Evolutionary conservation across 1,140 invertebrate species (phyloP).

Genomic region (Lucilia sericata): DNA sequence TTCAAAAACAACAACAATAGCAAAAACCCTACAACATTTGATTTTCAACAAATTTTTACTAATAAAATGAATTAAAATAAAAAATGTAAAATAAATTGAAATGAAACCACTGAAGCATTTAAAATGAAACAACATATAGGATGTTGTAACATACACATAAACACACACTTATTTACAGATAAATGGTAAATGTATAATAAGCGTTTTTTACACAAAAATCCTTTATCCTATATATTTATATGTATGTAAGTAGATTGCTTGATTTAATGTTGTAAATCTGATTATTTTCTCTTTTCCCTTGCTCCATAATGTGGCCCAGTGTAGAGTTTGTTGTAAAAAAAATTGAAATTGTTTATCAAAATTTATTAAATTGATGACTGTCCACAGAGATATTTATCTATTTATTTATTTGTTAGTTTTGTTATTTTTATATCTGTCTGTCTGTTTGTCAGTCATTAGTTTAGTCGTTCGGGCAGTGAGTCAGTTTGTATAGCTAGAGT

Average conservation of each 20-base stretch:
- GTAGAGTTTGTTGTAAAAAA: neutral
- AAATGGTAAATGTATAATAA: no score
- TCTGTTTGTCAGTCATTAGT: neutral
- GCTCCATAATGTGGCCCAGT: neutral
- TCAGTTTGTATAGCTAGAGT: neutral
- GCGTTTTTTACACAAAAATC: no score
- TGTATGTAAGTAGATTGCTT: conserved; percentile 2
- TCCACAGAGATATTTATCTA: conserved; percentile 12
- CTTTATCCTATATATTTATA: neutral
- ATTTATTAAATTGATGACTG: conserved; percentile 27
- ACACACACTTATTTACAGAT: neutral
- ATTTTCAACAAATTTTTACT: conserved; percentile 13
- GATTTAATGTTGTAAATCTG: conserved; percentile 11
- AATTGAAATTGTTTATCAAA: neutral
- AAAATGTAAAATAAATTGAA: neutral
- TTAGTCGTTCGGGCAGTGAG: neutral
- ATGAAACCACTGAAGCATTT: neutral
- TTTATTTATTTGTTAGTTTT: neutral
- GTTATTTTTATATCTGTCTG: neutral
- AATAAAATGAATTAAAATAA: conserved; percentile 22
- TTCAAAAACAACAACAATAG: neutral
- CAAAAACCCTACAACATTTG: neutral
- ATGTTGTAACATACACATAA: neutral
- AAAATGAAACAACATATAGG: neutral
- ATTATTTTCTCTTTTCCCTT: neutral